Percentiles rank a stretch among this genome's conserved stretches.
Evolutionary conservation across 2,888 invertebrate genomes (phyloP).

Genomic region (Thalpophila matura): DNA sequence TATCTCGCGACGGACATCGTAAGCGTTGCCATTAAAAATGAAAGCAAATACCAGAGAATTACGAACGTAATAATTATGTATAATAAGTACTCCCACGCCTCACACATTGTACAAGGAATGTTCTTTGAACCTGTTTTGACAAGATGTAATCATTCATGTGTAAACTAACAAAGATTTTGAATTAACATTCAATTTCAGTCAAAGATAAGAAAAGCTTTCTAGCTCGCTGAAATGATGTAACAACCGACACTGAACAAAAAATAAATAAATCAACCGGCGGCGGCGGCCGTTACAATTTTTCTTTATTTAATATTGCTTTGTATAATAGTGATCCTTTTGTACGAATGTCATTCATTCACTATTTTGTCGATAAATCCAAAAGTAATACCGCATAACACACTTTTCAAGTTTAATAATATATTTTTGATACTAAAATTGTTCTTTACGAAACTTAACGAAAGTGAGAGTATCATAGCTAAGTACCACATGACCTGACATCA

Average conservation of each 20-base stretch:
- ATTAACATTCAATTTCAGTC: constrained; percentile 11
- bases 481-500: constrained; percentile 23
- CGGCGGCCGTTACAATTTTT: too few relatives aligned
- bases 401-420: not conserved
- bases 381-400: not conserved
- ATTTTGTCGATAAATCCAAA: not conserved
- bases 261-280: not conserved
- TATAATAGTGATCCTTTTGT: not conserved
- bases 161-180: constrained; percentile 7
- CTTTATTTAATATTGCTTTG: not conserved
- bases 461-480: constrained; percentile 35
- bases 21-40: constrained; percentile 28
- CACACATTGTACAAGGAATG: constrained; percentile 10
- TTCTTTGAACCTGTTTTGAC: constrained; percentile 38
- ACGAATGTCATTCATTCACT: not conserved
- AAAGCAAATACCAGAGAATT: constrained; percentile 50
- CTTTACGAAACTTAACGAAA: constrained; percentile 21
- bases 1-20: constrained; percentile 10
- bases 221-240: constrained; percentile 7
- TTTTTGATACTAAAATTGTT: not conserved
- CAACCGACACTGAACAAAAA: not conserved
- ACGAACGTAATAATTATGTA: constrained; percentile 15
- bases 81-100: constrained; percentile 37
- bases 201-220: constrained; percentile 5
- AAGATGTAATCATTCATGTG: constrained; percentile 28